These are phyloP conservation scores for Hyphantria cunea DNA, from an alignment of 1,140 invertebrate species.

Conservation along the genomic window DNA sequence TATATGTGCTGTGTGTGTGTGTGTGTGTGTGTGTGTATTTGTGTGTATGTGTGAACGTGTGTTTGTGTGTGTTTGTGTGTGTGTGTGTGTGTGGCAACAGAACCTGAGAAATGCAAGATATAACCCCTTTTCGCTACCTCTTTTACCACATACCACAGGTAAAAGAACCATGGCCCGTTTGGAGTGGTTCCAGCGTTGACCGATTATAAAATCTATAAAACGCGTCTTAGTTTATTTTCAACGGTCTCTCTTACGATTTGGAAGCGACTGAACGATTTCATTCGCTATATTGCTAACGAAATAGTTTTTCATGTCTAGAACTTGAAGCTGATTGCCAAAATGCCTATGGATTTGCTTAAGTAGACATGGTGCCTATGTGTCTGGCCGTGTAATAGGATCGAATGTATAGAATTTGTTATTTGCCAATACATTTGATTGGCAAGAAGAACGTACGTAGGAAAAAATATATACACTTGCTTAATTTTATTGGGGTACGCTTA, in stretches of 20 bases:
- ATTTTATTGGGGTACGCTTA: too few relatives aligned
- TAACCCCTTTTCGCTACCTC: background rate
- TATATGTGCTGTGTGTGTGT: too few relatives aligned
- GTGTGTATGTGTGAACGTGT: too few relatives aligned
- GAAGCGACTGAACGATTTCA: constrained; percentile 24
- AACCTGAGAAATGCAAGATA: background rate
- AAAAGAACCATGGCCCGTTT: constrained; percentile 26
- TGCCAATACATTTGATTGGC: background rate
- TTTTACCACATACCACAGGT: background rate
- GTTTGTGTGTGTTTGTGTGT: too few relatives aligned
- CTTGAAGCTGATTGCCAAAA: constrained; percentile 15
- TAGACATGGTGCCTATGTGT: constrained; percentile 14
- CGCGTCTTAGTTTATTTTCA: constrained; percentile 52
- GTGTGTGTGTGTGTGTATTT: too few relatives aligned
- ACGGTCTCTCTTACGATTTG: constrained; percentile 36
- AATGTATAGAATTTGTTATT: constrained; percentile 7
- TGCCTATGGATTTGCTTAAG: constrained; percentile 14
- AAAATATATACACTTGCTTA: too few relatives aligned
- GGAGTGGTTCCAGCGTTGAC: constrained; percentile 57
- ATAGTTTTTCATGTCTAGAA: constrained; percentile 7
- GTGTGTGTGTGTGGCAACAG: too few relatives aligned
- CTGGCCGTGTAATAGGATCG: constrained; percentile 10
- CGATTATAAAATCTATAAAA: constrained; percentile 67
- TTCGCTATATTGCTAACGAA: constrained; percentile 28
- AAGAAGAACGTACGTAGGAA: too few relatives aligned